Base-by-base conservation (phyloP, 1,140 invertebrate genomes). In the Anthonomus grandis region DNA sequence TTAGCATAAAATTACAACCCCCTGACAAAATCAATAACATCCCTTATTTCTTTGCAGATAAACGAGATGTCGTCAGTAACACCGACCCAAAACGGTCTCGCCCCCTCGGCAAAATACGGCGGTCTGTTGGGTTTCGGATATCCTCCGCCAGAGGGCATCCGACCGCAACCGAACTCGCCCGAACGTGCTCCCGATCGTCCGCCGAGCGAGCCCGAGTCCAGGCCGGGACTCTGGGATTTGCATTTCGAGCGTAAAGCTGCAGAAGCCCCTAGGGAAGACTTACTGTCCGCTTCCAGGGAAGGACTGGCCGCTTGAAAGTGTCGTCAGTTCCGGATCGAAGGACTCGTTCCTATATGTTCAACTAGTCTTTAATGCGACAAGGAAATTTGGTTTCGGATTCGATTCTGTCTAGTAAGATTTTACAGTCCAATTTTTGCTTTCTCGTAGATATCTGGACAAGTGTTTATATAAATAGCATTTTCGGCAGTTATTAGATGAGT, bases 1-100 rank as follows among this genome's bases (percentile, higher is more conserved):
- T n/a, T n/a, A n/a, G n/a, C n/a, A n/a, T n/a, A n/a, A n/a, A n/a
- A n/a, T n/a, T n/a, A n/a, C n/a, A n/a, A n/a, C n/a, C n/a, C n/a
- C n/a, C n/a, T n/a, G n/a, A n/a, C n/a, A n/a, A n/a, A n/a, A n/a
- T n/a, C n/a, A n/a, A n/a, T n/a, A n/a, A n/a, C n/a, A n/a, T n/a
- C n/a, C n/a, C n/a, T n/a, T 52, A 54, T 53, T 64, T 60, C 64
- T 51, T 67, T 65, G 23, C 74, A 82, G 79, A 73, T 82, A 71
- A 81, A 81, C 71, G 79, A 82, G 67, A 81, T 82, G 70, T 81
- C 79, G 46, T 78, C 80, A 53, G 78, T 81, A 59, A 79, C 80
- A 60, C 77, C 79, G 57, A 76, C 73, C 59, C 79, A 78, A 57
- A 82, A 82, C 64, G 80, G 80, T 13, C 71, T 81, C 42, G 70